These are phyloP conservation scores for Aulostomus chinensis DNA, from an alignment of 2,797 vertebrate species.

Conservation along the genomic window DNA sequence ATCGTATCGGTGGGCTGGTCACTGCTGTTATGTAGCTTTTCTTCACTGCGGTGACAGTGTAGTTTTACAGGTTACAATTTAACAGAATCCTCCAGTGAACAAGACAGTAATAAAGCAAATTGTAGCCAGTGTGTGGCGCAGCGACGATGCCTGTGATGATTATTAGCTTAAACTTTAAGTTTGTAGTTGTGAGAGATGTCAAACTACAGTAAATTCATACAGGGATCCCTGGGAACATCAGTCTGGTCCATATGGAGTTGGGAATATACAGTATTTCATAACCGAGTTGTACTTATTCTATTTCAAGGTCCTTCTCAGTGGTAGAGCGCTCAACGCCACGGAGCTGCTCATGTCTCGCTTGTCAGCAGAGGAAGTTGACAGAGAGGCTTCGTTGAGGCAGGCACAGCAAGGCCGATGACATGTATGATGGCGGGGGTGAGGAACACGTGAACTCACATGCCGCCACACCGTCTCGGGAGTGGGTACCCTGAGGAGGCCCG, in stretches of 20 bases:
- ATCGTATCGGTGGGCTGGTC: no score
- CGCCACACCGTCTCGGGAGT: conserved; percentile 27
- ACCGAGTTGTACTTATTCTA: conserved; percentile 70
- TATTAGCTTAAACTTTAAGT: no score
- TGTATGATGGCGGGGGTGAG: conserved; percentile 51
- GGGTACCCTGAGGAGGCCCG: conserved; percentile 25
- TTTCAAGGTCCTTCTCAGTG: conserved; percentile 46
- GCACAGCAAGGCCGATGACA: conserved; percentile 71
- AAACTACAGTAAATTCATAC: no score
- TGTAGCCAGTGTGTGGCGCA: no score
- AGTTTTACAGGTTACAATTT: no score
- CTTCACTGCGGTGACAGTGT: no score
- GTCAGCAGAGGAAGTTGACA: conserved; percentile 82
- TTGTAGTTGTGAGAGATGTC: conserved; percentile 1
- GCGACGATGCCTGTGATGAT: no score
- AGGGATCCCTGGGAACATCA: conserved; percentile 21
- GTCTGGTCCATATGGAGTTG: conserved; percentile 28
- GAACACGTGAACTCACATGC: conserved; percentile 53
- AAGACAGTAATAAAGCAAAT: no score
- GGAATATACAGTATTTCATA: conserved; percentile 44
- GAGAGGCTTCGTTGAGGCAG: conserved; percentile 59
- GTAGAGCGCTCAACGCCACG: conserved; percentile 49
- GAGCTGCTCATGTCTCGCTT: conserved; percentile 60
- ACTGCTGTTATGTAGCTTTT: no score
- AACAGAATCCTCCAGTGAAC: no score